Conservation (phyloP, 2,797 vertebrate genomes). For the Acrossocheilus fasciatus region DNA sequence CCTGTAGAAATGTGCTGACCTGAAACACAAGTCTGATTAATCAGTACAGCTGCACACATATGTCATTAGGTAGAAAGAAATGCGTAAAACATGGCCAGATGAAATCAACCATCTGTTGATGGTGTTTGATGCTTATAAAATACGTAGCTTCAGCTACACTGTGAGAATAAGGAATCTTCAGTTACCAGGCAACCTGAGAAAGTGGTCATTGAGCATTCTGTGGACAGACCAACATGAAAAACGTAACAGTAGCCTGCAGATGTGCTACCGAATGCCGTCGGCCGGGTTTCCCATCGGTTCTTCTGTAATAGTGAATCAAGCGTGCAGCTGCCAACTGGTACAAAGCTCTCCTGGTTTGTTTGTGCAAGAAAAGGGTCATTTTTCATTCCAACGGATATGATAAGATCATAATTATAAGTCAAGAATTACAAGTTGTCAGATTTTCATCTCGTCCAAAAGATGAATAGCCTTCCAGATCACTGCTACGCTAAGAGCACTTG, state of each 20-base stretch:
- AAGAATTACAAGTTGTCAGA: conserved; percentile 38
- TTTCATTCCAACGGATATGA: conserved; percentile 46
- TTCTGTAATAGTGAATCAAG: conserved; percentile 45
- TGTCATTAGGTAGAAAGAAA: conserved; percentile 1
- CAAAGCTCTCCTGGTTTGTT: conserved; percentile 42
- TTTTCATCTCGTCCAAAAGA: conserved; percentile 30
- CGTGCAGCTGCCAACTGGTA: conserved; percentile 15
- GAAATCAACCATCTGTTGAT: conserved; percentile 41
- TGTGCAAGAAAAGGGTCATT: conserved; percentile 39
- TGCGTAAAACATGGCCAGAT: conserved; percentile 8
- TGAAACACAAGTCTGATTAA: conserved; percentile 35
- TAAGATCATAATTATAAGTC: conserved; percentile 49
- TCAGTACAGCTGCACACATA: conserved; percentile 34
- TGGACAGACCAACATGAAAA: conserved; percentile 44
- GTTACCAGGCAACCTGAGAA: conserved; percentile 61
- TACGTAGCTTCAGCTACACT: conserved; percentile 13
- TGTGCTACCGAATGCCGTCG: conserved; percentile 44
- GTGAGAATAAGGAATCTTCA: conserved; percentile 47
- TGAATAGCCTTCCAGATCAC: conserved; percentile 15
- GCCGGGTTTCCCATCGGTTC: conserved; percentile 23
- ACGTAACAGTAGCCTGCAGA: conserved; percentile 46
- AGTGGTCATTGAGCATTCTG: conserved; percentile 56
- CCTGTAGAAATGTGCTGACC: conserved; percentile 28
- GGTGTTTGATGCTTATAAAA: conserved; percentile 31
- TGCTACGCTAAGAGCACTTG: neutral